These are phyloP conservation scores for Hoplostethus mediterraneus DNA, from an alignment of 2,797 vertebrate genomes.

Conservation along the genomic window DNA sequence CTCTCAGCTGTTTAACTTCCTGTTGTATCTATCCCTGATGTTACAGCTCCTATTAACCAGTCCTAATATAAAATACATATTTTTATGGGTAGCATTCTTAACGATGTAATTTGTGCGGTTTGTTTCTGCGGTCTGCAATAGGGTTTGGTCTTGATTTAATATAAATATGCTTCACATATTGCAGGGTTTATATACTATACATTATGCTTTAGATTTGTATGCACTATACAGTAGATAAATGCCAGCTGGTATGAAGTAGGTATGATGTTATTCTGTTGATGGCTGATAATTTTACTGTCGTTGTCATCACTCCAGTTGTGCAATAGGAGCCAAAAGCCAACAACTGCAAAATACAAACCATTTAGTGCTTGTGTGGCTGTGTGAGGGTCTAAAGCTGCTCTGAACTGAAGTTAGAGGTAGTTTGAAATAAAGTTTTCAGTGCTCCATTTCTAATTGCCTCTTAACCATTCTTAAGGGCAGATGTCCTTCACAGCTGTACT, in stretches of 20 bases:
- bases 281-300: too few species aligned
- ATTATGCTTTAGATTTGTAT: not conserved
- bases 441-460: not conserved
- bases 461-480: not conserved
- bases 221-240: not conserved
- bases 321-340: too few species aligned
- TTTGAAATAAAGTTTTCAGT: not conserved
- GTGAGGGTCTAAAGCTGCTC: not conserved
- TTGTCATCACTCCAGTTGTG: too few species aligned
- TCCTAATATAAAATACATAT: not conserved
- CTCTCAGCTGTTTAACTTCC: not conserved
- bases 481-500: conserved; percentile 7
- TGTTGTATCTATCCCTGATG: not conserved
- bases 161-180: not conserved
- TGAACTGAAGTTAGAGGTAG: not conserved
- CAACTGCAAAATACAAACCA: not conserved
- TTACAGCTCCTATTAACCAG: not conserved
- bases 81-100: too few species aligned
- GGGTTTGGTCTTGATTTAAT: not conserved
- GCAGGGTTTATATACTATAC: not conserved
- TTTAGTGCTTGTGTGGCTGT: not conserved
- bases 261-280: too few species aligned
- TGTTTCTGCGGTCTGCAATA: too few species aligned
- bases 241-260: not conserved
- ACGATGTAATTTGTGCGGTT: too few species aligned